Evolutionary conservation across 1,140 invertebrate species (phyloP).

Genomic region (Tetramorium alpestre): DNA sequence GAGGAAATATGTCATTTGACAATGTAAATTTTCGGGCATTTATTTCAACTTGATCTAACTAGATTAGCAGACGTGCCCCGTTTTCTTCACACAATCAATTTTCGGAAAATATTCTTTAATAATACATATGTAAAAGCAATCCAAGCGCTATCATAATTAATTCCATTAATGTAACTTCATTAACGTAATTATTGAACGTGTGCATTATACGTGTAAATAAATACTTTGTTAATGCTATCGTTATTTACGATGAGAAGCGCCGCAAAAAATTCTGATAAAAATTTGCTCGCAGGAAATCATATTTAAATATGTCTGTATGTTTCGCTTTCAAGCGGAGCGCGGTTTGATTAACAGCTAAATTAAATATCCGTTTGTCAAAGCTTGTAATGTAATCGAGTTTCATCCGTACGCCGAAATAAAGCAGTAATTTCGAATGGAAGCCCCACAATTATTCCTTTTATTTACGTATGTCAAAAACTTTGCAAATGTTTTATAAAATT

Average conservation of each 20-base stretch:
- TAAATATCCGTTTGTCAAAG: conserved; percentile 34
- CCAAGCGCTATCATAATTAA: not conserved
- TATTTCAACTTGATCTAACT: conserved; percentile 11
- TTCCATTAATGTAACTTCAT: conserved; percentile 15
- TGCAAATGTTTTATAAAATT: not conserved
- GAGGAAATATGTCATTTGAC: not conserved
- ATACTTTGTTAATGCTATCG: not conserved
- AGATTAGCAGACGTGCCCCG: not conserved
- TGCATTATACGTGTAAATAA: not conserved
- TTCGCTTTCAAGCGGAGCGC: not conserved
- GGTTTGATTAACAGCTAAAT: conserved; percentile 28
- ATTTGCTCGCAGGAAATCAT: conserved; percentile 18
- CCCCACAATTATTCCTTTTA: not conserved
- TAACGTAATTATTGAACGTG: not conserved
- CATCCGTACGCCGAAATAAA: not conserved
- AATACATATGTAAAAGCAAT: not conserved
- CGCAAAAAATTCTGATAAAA: not conserved
- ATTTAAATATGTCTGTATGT: conserved; percentile 12
- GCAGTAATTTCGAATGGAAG: conserved; percentile 2
- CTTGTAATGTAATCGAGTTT: not conserved
- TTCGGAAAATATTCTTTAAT: not conserved
- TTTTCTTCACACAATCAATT: not conserved
- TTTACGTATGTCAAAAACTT: not conserved
- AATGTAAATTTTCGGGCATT: not conserved
- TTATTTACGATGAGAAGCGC: not conserved